Conservation (phyloP, 2,797 vertebrate genomes). For the Thamnophis elegans region DNA sequence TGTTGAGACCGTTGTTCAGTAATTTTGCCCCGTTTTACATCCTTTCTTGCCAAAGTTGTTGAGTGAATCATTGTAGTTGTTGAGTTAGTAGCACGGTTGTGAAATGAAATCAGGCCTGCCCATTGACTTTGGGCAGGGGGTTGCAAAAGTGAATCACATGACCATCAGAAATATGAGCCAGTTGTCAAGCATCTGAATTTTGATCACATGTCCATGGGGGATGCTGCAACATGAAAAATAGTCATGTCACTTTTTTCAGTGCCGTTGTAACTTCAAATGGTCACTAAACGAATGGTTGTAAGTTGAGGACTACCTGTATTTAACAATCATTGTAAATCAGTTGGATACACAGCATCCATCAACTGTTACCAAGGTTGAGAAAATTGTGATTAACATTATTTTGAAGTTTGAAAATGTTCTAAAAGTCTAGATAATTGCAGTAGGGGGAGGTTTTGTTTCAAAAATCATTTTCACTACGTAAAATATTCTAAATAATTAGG, state of each 20-base stretch:
- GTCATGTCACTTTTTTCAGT: background rate
- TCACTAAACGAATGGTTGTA: background rate
- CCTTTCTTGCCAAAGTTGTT: background rate
- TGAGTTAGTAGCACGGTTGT: background rate
- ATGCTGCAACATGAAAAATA: background rate
- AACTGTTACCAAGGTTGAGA: background rate
- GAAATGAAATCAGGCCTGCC: background rate
- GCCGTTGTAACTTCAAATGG: background rate
- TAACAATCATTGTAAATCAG: background rate
- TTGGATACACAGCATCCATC: background rate
- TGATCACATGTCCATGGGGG: background rate
- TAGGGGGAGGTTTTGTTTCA: background rate
- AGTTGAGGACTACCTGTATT: background rate
- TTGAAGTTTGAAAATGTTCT: background rate
- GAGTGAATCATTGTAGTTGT: background rate
- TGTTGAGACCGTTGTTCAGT: background rate
- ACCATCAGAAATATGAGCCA: background rate
- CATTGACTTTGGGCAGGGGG: background rate
- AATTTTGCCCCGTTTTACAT: background rate
- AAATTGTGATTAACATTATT: background rate
- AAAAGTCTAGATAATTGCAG: background rate
- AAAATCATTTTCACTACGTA: background rate
- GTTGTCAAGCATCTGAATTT: background rate
- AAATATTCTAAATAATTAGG: too few relatives aligned
- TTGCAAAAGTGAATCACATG: background rate